Base-by-base conservation (phyloP, 2,888 invertebrate genomes). In the Stenotaenia linearis region DNA sequence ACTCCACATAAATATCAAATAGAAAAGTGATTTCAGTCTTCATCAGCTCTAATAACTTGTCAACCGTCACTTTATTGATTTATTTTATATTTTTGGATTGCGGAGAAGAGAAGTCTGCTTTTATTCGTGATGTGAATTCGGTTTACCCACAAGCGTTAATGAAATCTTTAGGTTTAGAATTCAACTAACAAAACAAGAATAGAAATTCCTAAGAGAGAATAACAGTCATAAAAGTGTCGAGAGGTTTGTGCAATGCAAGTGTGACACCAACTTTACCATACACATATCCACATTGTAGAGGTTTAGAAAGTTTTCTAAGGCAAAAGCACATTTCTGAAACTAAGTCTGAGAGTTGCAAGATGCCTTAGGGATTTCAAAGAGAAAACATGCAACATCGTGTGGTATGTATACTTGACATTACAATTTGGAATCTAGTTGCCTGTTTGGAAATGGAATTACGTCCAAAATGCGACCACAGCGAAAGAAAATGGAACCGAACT, bases 161-260 rank as follows among this genome's bases (percentile, higher is more conserved):
- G 21, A 56, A 56, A 56, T 18, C 10, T 12, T 21, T 23, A 21
- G 1, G 18, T 25, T 25, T 28, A 69, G 25, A 69, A 69, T 69
- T 69, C 69, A 69, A 69, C 23, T 28, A 69, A 12, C 69, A 69
- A 28, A n/a, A 69, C 23, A 12, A 15, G 25, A 25, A 23, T 25
- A 69, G 69, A 69, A 69, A 69, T 69, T 69, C 69, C 69, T 69
- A 25, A 69, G 7, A 6, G 69, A 69, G 25, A 69, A 69, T 69
- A 7, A 28, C 69, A 25, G 25, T 69, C 69, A 28, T 69, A 69
- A 69, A 69, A 69, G 6, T 45, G 45, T 45, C 45, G 45, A 3
- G 45, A 3, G 45, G 4, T 7, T 69, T 69, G 69, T 69, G 69
- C 28, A 69, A 25, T 28, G 10, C 56, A 69, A 69, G 25, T 12